Percentiles rank a stretch among this genome's conserved stretches.
Evolutionary conservation across 2,888 invertebrate genomes (phyloP).

Genomic region (Hemistola chrysoprasaria): DNA sequence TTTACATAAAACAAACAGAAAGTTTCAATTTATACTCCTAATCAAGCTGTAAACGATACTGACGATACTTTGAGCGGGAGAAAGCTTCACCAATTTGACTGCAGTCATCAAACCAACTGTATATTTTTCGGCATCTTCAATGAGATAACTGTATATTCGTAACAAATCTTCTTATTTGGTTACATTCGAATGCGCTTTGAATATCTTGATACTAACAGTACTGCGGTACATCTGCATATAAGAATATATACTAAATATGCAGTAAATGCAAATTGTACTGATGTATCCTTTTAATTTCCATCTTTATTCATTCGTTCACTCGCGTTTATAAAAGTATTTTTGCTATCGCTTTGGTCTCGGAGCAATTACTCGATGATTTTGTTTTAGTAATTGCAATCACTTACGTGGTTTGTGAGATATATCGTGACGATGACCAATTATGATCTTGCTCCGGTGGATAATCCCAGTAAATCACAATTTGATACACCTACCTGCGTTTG

Average conservation of each 20-base stretch:
- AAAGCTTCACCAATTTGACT: conserved; percentile 13
- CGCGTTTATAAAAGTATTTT: not conserved
- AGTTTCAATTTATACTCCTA: not conserved
- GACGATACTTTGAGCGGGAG: conserved; percentile 1
- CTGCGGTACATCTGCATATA: not conserved
- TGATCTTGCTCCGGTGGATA: conserved; percentile 20
- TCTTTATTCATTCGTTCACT: no score
- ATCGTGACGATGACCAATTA: conserved; percentile 40
- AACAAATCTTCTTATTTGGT: conserved; percentile 24
- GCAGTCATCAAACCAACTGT: conserved; percentile 15
- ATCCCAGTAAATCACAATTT: conserved; percentile 22
- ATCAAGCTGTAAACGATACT: conserved; percentile 2
- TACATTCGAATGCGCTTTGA: conserved; percentile 28
- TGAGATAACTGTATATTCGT: conserved; percentile 20
- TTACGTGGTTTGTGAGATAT: conserved; percentile 34
- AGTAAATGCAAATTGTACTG: no score
- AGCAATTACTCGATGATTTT: conserved; percentile 13
- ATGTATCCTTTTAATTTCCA: no score
- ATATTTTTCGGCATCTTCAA: conserved; percentile 12
- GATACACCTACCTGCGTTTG: conserved; percentile 18
- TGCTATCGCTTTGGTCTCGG: conserved; percentile 1
- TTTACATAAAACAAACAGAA: not conserved
- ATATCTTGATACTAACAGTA: conserved; percentile 27
- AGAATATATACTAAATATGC: no score
- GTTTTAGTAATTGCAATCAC: conserved; percentile 31